Base-by-base conservation (phyloP, 2,888 invertebrate species). In the Coremacera marginata region DNA sequence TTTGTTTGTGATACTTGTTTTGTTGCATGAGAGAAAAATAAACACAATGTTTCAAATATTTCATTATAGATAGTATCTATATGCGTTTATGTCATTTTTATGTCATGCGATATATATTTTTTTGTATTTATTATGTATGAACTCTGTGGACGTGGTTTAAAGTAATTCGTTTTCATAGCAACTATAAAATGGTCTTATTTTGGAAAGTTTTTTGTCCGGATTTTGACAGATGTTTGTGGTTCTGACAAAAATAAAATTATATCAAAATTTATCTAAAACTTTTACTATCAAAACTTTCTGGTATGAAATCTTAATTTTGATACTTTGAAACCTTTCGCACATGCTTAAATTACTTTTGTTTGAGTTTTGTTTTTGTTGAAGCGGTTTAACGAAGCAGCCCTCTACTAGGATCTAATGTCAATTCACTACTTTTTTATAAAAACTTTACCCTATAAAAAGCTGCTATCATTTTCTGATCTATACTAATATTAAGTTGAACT, bases 291-390 rank as follows among this genome's bases (percentile, higher is more conserved):
- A 34, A 37, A 62, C 65, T 72, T 68, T 51, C 60, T 68, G 1
- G 44, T 31, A 57, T 80, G 80, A 80, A 80, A 80, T 78, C 78
- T 78, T 80, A 78, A 80, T 71, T 68, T 76, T 22, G 14, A 72
- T 75, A 49, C 44, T 44, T 44, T 44, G 44, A 44, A 44, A 44
- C 44, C 44, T 44, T 44, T 44, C 44, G 44, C 44, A 44, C 44
- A 44, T 44, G 1, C 44, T 44, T 44, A 44, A 11, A 44, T 11
- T 11, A 44, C 44, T 44, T 14, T n/a, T 44, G 1, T 44, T 44
- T 44, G 44, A 11, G 44, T 44, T 44, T 44, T 44, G 31, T 44
- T 44, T 3, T 44, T 44, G 11, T 1, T 44, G 44, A 11, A 44
- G 44, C 11, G 1, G 44, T 44, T 44, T 44, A 44, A 44, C 44